Base-by-base conservation (phyloP, 2,113 vertebrate genomes). In the Stictonetta naevosa region DNA sequence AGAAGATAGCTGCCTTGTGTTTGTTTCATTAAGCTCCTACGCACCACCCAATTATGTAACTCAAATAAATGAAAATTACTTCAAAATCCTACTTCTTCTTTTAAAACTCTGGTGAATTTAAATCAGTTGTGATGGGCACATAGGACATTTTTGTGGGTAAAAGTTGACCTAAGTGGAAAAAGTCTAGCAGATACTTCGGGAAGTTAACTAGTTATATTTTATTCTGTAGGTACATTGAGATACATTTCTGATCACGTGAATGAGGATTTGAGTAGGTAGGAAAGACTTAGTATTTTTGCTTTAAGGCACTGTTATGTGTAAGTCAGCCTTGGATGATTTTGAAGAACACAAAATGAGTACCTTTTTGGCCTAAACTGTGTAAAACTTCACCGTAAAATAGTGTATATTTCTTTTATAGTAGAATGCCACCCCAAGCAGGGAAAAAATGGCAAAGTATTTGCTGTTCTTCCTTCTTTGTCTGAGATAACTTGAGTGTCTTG, bases 11-110 rank as follows among this genome's bases (percentile, higher is more conserved):
- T 67, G 96, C 88, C 67, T 86, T 74, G 50, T 97, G 90, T 98
- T 98, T 98, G 98, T 98, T 98, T 98, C 97, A 92, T 98, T 98
- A 97, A 98, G 97, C 98, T 97, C 91, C 67, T 92, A 52, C 95
- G 96, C 97, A 95, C 92, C 89, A 93, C 82, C 88, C 98, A 97
- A 97, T 98, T 98, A 97, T 75, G 92, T 67, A 98, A 95, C 95
- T 97, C 98, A 98, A 98, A 98, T 97, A 98, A 93, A 96, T 95
- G 95, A 95, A 97, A 97, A 97, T 98, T 21, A 95, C 97, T 97
- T 97, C 95, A 96, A 96, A 97, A 97, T 97, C 94, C 93, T 20
- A n/a, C 68, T 91, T 86, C 64, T 97, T 97, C 96, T 92, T 84
- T 83, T 91, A 78, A 97, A 98, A 96, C 92, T 93, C 94, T 23